A percentile compares a stretch with the other conserved stretches of the same genome.
Evolutionary conservation across 1,140 invertebrate species (phyloP).

Genomic region (Ceratitis capitata): DNA sequence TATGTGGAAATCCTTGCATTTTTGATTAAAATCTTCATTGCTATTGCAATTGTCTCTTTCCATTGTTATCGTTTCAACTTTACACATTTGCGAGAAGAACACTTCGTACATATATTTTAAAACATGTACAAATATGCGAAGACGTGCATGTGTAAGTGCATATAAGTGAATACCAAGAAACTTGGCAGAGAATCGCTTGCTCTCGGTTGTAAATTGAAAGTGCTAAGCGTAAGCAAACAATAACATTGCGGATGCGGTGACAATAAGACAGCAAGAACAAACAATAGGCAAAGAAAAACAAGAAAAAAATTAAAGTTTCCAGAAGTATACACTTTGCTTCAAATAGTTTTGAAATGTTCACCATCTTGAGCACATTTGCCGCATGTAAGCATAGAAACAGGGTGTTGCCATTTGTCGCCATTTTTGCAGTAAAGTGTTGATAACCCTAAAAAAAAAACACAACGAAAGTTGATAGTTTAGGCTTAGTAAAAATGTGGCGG

Average conservation of each 20-base stretch:
- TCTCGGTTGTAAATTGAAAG: not conserved
- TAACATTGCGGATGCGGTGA: slow-evolving; percentile 4
- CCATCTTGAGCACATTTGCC: not conserved
- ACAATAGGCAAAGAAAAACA: not conserved
- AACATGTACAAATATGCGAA: not conserved
- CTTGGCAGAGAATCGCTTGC: not conserved
- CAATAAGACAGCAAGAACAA: not conserved
- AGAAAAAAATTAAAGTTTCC: not conserved
- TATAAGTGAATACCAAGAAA: not conserved
- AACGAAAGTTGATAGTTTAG: no score
- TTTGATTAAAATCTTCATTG: not conserved
- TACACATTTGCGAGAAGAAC: not conserved
- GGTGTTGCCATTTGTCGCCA: no score
- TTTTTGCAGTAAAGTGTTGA: no score
- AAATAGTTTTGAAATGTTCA: not conserved
- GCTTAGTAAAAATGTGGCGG: no score
- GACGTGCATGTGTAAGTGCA: not conserved
- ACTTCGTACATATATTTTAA: not conserved
- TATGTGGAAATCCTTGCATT: no score
- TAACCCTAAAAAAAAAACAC: no score
- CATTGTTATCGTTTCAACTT: not conserved
- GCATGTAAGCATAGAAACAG: no score
- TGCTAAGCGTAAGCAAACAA: not conserved
- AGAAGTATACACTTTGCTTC: not conserved
- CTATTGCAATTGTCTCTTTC: not conserved